A percentile compares a stretch with the other conserved stretches of the same genome.
Evolutionary conservation across 2,888 invertebrate genomes (phyloP).

Genomic region (Amblyjoppa proteus): DNA sequence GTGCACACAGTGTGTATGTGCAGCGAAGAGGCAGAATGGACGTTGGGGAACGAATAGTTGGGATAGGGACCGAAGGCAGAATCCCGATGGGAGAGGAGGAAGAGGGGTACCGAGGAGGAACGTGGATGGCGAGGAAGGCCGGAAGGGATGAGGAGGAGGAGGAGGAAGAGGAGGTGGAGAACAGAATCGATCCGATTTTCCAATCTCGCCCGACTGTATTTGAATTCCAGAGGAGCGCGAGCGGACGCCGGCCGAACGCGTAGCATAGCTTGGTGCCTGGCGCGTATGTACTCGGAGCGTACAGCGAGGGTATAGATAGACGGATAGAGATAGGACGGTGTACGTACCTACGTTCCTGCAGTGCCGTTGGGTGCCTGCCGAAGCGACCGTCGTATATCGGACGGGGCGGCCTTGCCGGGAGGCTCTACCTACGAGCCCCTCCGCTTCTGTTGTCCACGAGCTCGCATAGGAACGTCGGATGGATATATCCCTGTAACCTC

Average conservation of each 20-base stretch:
- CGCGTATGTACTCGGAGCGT: slow-evolving; percentile 50
- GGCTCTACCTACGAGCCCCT: slow-evolving; percentile 31
- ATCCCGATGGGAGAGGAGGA: slow-evolving; percentile 42
- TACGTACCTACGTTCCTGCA: slow-evolving; percentile 38
- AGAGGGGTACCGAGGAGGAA: slow-evolving; percentile 63
- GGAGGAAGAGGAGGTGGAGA: slow-evolving; percentile 62
- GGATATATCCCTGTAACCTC: slow-evolving; percentile 24
- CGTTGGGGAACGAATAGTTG: slow-evolving; percentile 59
- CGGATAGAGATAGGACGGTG: slow-evolving; percentile 11
- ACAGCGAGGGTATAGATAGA: slow-evolving; percentile 48
- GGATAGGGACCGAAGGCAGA: slow-evolving; percentile 56
- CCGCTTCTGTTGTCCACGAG: slow-evolving; percentile 24
- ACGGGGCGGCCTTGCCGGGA: slow-evolving; percentile 34
- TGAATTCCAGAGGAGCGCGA: slow-evolving; percentile 78
- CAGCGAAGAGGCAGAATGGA: slow-evolving; percentile 35
- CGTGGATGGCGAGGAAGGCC: slow-evolving; percentile 51
- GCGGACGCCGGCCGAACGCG: slow-evolving; percentile 73
- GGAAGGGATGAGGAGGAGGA: slow-evolving; percentile 29
- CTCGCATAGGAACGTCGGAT: slow-evolving; percentile 44
- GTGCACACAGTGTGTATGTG: slow-evolving; percentile 1
- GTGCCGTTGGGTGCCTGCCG: slow-evolving; percentile 47
- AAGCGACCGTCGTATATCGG: slow-evolving; percentile 53
- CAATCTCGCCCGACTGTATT: slow-evolving; percentile 82
- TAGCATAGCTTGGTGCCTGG: slow-evolving; percentile 68
- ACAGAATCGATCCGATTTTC: slow-evolving; percentile 82